phyloP scores from a whole-genome alignment of 2,113 vertebrate genomes.

The Urocitellus parryii region DNA sequence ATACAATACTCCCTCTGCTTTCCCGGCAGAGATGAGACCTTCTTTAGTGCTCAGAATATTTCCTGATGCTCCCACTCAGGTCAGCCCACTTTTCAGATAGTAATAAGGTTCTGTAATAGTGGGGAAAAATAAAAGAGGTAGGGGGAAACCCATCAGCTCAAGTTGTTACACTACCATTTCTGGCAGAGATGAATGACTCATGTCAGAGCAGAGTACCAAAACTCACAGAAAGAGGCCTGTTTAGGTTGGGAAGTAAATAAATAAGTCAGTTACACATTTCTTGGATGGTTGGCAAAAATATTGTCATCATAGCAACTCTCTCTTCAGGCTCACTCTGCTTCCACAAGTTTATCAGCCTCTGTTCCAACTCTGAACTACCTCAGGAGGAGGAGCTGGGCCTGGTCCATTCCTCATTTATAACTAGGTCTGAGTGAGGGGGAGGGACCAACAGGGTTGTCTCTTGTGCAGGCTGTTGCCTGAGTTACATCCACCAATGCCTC shows the following conservation, averaged over 20 bases:
- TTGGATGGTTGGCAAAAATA: constrained; percentile 71
- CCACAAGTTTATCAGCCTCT: constrained; percentile 75
- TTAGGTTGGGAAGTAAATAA: constrained; percentile 50
- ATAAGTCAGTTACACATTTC: constrained; percentile 72
- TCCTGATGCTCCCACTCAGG: constrained; percentile 40
- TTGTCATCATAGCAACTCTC: constrained; percentile 73
- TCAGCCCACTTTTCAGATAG: constrained; percentile 32
- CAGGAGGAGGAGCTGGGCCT: constrained; percentile 85
- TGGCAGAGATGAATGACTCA: not conserved
- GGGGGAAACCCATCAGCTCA: not conserved
- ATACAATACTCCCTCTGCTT: constrained; percentile 53
- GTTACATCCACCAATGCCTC: constrained; percentile 85
- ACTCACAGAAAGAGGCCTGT: constrained; percentile 42
- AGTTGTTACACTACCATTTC: not conserved
- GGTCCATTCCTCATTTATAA: constrained; percentile 84
- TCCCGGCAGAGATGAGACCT: not conserved
- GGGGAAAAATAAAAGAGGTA: not conserved
- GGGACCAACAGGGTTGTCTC: constrained; percentile 79
- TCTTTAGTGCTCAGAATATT: not conserved
- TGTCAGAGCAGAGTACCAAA: not conserved
- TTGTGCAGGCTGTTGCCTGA: constrained; percentile 41
- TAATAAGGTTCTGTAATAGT: not conserved
- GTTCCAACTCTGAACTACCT: constrained; percentile 79
- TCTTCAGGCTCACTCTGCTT: constrained; percentile 73
- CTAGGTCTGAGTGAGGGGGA: constrained; percentile 69